These are phyloP conservation scores for Acrobasis consociella DNA, from an alignment of 2,888 invertebrate species.

Conservation along the genomic window DNA sequence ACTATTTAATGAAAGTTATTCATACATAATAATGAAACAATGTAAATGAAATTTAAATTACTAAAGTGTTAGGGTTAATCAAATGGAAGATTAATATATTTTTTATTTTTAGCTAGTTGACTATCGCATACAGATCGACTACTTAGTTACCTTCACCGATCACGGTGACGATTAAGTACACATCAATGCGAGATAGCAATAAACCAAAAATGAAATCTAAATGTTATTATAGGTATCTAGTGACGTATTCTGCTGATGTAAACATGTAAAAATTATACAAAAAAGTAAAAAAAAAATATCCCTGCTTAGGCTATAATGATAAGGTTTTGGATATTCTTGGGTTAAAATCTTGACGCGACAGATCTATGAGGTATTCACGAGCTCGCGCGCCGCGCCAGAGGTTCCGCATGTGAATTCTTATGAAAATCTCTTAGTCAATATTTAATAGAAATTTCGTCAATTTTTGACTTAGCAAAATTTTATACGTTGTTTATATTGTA, in stretches of 20 bases:
- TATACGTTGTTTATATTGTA: slow-evolving; percentile 78
- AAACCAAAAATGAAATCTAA: slow-evolving; percentile 81
- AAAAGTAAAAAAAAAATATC: slow-evolving; percentile 74
- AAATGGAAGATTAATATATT: slow-evolving; percentile 80
- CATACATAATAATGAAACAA: slow-evolving; percentile 77
- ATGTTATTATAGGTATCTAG: slow-evolving; percentile 78
- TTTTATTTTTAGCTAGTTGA: slow-evolving; percentile 82
- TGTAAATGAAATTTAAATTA: slow-evolving; percentile 69
- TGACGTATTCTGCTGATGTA: slow-evolving; percentile 79
- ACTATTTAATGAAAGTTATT: slow-evolving; percentile 74
- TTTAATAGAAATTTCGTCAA: slow-evolving; percentile 79
- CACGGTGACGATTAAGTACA: slow-evolving; percentile 56
- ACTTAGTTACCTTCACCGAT: slow-evolving; percentile 63
- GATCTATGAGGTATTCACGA: slow-evolving; percentile 65
- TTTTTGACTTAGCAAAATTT: slow-evolving; percentile 83
- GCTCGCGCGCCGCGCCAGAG: slow-evolving; percentile 41
- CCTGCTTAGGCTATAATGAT: slow-evolving; percentile 78
- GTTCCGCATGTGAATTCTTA: slow-evolving; percentile 79
- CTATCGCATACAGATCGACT: slow-evolving; percentile 70
- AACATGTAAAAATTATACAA: slow-evolving; percentile 75
- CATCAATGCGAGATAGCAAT: slow-evolving; percentile 76
- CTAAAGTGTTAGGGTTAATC: slow-evolving; percentile 72
- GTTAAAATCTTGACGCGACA: slow-evolving; percentile 71
- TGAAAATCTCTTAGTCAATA: slow-evolving; percentile 82
- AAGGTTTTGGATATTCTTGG: slow-evolving; percentile 73